Evolutionary conservation across 2,113 vertebrate species (phyloP).

Genomic region (Notarius quadriscutis): DNA sequence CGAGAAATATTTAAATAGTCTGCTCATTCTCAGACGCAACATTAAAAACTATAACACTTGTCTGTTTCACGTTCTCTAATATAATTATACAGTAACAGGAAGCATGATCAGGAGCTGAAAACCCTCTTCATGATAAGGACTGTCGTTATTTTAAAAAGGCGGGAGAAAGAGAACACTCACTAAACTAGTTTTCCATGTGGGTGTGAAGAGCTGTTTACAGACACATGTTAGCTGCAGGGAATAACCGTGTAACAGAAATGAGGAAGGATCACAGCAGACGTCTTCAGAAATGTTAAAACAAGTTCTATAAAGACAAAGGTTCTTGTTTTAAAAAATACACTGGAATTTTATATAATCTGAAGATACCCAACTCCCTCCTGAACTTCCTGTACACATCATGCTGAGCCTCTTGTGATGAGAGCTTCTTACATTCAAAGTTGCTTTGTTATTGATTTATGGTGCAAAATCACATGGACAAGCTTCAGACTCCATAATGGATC

Average conservation of each 20-base stretch:
- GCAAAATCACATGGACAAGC: constrained; percentile 2
- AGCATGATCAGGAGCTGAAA: neutral
- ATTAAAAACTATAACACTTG: neutral
- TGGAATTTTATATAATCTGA: neutral
- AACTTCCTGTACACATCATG: neutral
- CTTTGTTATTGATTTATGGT: neutral
- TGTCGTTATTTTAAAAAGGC: neutral
- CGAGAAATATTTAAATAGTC: neutral
- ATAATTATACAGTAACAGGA: neutral
- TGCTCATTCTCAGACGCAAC: neutral
- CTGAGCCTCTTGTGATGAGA: neutral
- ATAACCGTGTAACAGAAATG: neutral
- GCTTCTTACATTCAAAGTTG: neutral
- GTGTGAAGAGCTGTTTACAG: neutral
- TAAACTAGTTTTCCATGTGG: neutral
- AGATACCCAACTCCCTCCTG: neutral
- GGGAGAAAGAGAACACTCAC: neutral
- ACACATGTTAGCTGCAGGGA: neutral
- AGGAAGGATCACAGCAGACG: neutral
- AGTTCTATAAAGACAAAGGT: neutral
- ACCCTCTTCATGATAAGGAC: neutral
- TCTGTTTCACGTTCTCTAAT: constrained; percentile 5
- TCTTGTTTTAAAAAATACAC: neutral
- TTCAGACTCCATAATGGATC: constrained; percentile 9
- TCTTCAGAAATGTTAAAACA: neutral